phyloP scores from a whole-genome alignment of 2,113 vertebrate species.

The Cepphus grylle region DNA sequence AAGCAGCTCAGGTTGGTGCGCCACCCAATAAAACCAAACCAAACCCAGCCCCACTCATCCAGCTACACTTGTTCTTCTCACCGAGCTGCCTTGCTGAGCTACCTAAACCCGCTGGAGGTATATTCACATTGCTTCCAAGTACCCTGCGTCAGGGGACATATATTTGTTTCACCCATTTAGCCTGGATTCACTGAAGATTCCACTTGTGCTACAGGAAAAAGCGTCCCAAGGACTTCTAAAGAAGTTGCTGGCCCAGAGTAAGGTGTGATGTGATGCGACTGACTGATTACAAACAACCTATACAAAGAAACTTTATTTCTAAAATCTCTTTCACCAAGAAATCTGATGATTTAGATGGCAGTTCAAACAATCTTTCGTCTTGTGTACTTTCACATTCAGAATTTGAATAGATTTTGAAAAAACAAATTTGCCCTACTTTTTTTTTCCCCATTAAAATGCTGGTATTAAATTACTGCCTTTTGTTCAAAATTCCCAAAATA shows the following conservation, averaged over 20 bases:
- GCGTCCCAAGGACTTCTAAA: not conserved
- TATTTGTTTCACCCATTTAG: not conserved
- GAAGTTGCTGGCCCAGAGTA: not conserved
- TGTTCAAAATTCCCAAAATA: not conserved
- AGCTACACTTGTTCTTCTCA: not conserved
- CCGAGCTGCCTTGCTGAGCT: not conserved
- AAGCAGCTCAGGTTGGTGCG: not conserved
- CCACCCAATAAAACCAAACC: not conserved
- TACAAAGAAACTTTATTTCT: not conserved
- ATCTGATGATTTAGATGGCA: not conserved
- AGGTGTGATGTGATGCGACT: too few relatives aligned
- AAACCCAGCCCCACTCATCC: not conserved
- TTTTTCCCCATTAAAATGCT: not conserved
- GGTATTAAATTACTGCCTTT: not conserved
- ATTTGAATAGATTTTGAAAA: not conserved
- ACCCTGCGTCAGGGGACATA: fast-evolving
- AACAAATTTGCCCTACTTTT: not conserved
- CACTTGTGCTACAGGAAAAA: not conserved
- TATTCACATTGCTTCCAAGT: not conserved
- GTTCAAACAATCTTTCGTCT: not conserved
- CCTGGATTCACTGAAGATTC: not conserved
- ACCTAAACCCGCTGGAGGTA: not conserved
- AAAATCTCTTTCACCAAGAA: not conserved
- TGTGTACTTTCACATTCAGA: not conserved
- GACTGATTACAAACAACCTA: not conserved